phyloP scores from a whole-genome alignment of 2,797 vertebrate genomes.

The Artibeus lituratus region DNA sequence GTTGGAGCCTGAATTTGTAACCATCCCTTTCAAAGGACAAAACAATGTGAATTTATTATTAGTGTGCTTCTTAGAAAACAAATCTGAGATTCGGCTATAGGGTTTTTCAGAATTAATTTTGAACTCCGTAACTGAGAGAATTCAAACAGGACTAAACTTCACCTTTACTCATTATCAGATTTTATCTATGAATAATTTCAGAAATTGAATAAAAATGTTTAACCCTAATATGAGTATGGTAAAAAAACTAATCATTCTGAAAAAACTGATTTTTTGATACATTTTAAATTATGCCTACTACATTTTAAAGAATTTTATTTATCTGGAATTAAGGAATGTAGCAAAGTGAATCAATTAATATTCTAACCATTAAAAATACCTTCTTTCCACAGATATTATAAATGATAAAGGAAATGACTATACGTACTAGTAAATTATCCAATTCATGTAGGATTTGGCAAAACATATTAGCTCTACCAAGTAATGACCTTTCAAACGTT shows the following conservation, averaged over 20 bases:
- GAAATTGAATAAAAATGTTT: constrained; percentile 17
- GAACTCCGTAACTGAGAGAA: constrained; percentile 16
- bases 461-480: neutral
- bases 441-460: constrained; percentile 51
- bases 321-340: neutral
- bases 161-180: neutral
- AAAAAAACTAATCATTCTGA: constrained; percentile 35
- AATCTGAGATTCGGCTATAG: neutral
- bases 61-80: constrained; percentile 60
- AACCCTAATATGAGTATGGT: neutral
- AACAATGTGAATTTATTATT: constrained; percentile 71
- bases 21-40: constrained; percentile 59
- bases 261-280: neutral
- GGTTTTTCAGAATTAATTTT: constrained; percentile 24
- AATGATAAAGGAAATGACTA: neutral
- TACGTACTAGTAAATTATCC: constrained; percentile 68
- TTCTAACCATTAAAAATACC: neutral
- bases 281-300: constrained; percentile 23
- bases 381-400: neutral
- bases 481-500: constrained; percentile 10
- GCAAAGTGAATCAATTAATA: neutral
- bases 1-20: constrained; percentile 68
- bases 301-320: neutral
- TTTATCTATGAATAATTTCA: constrained; percentile 34
- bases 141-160: neutral